Conservation (phyloP, 2,113 vertebrate species). For the Neotoma lepida region DNA sequence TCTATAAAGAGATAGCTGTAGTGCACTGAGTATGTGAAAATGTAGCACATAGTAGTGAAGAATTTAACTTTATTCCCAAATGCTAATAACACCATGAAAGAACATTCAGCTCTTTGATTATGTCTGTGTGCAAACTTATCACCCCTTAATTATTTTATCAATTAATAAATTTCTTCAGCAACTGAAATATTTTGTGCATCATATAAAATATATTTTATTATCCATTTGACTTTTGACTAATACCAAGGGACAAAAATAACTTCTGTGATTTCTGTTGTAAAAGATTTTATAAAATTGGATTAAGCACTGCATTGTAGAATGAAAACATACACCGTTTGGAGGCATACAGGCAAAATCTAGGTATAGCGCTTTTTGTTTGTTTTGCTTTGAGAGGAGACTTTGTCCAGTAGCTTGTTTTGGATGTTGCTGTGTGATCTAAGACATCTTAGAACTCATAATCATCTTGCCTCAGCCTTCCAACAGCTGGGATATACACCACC, state of each 20-base stretch:
- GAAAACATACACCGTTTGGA: neutral
- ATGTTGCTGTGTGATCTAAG: neutral
- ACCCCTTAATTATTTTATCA: neutral
- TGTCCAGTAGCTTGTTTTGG: neutral
- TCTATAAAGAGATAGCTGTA: neutral
- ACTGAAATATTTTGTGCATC: neutral
- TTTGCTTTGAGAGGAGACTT: neutral
- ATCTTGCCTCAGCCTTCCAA: neutral
- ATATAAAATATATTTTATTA: conserved; percentile 11
- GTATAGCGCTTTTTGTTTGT: neutral
- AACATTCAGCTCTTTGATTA: neutral
- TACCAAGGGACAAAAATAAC: neutral
- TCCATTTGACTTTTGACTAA: neutral
- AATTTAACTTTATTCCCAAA: neutral
- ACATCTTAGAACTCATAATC: neutral
- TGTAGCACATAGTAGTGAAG: neutral
- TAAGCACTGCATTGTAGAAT: neutral
- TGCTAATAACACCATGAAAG: neutral
- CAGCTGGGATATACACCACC: neutral
- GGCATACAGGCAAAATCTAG: neutral
- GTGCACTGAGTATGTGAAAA: neutral
- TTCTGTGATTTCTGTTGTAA: conserved; percentile 13
- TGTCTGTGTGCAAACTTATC: neutral
- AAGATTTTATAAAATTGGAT: neutral
- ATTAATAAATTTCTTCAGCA: conserved; percentile 56